Percentiles rank a stretch among this genome's conserved stretches.
Evolutionary conservation across 2,113 vertebrate species (phyloP).

Genomic region (Calidris pygmaea): DNA sequence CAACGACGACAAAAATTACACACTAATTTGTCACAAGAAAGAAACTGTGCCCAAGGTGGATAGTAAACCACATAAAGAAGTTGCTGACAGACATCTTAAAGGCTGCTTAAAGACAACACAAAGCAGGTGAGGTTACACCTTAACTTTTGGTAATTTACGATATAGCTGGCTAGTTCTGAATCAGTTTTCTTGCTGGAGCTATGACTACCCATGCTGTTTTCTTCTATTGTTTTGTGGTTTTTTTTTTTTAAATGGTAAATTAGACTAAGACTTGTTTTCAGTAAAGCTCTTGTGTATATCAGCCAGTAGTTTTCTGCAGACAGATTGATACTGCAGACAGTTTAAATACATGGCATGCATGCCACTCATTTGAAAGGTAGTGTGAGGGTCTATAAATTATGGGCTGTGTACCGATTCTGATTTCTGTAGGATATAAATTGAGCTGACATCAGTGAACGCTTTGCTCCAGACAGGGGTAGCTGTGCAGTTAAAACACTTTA

Average conservation of each 20-base stretch:
- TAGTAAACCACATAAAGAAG: conserved; percentile 70
- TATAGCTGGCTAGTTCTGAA: neutral
- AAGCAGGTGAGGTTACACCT: conserved; percentile 80
- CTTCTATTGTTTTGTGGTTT: neutral
- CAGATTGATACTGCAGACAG: neutral
- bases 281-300: neutral
- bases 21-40: conserved; percentile 86
- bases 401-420: neutral
- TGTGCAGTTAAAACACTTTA: neutral
- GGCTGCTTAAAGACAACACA: conserved; percentile 87
- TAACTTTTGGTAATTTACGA: neutral
- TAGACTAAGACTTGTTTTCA: neutral
- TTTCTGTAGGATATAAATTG: neutral
- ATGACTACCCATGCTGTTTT: neutral
- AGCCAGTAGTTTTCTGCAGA: neutral
- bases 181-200: neutral
- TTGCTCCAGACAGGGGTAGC: neutral
- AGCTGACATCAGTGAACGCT: neutral
- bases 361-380: neutral
- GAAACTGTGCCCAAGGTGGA: conserved; percentile 45
- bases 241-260: neutral
- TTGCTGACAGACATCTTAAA: conserved; percentile 79
- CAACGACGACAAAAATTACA: conserved; percentile 88
- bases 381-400: neutral
- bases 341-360: neutral